Percentiles rank a stretch among this genome's conserved stretches.
Conservation (phyloP, 2,113 vertebrate species). For the Pterocles orientalis region DNA sequence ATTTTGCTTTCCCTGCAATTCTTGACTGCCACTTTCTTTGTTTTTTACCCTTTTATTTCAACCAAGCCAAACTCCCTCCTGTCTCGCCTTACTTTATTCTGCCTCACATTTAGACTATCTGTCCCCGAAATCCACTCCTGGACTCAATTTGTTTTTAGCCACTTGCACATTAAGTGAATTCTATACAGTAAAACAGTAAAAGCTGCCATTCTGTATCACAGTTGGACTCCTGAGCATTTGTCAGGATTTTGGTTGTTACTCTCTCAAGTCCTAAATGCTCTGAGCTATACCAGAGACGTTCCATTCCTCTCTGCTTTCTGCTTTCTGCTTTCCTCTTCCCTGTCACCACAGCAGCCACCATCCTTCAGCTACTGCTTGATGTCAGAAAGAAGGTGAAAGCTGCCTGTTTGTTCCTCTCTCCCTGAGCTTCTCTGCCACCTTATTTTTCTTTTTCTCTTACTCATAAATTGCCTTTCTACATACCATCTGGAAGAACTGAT, state of each 20-base stretch:
- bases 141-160: not conserved
- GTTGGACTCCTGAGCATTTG: not conserved
- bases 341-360: not conserved
- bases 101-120: not conserved
- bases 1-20: not conserved
- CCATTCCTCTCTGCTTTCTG: not conserved
- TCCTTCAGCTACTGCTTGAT: not conserved
- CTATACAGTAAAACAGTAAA: not conserved
- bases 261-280: not conserved
- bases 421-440: not conserved
- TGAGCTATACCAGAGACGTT: not conserved
- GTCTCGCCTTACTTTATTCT: not conserved
- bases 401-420: not conserved
- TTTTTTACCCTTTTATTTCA: not conserved
- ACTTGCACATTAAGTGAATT: not conserved
- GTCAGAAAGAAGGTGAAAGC: not conserved
- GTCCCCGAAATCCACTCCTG: not conserved
- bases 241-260: not conserved
- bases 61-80: not conserved
- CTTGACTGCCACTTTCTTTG: not conserved
- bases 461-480: not conserved
- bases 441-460: not conserved
- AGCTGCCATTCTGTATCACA: not conserved
- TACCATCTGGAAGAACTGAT: not conserved
- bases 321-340: not conserved